phyloP scores from a whole-genome alignment of 2,888 invertebrate species.

The Limnephilus lunatus region DNA sequence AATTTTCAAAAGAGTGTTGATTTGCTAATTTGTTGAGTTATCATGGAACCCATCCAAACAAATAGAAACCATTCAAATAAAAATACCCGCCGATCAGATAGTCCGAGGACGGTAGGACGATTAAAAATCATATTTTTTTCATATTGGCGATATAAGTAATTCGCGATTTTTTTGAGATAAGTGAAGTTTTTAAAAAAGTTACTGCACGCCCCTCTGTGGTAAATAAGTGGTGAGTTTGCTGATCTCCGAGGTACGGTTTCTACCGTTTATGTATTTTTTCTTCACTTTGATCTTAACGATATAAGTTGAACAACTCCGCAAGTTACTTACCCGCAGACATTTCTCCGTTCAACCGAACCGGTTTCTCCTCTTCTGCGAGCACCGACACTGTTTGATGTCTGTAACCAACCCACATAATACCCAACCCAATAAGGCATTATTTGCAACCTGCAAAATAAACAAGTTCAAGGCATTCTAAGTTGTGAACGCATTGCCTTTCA shows the following conservation, averaged over 20 bases:
- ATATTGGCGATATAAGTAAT: too few species aligned
- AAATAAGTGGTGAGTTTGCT: neutral
- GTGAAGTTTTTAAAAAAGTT: neutral
- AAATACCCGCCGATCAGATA: too few species aligned
- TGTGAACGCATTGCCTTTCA: neutral
- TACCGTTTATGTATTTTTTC: neutral
- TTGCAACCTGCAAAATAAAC: neutral
- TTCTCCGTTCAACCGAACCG: constrained; percentile 45
- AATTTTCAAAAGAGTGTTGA: too few species aligned
- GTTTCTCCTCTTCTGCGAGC: constrained; percentile 13
- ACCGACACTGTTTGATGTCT: constrained; percentile 16
- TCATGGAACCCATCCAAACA: too few species aligned
- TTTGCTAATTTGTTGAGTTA: too few species aligned
- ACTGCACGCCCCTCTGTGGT: neutral
- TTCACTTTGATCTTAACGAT: neutral
- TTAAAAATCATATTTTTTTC: too few species aligned
- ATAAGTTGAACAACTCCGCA: neutral
- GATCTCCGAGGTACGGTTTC: neutral
- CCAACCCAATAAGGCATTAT: neutral
- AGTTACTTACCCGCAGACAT: constrained; percentile 9
- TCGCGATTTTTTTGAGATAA: neutral
- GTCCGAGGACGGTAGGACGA: too few species aligned
- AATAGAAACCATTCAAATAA: too few species aligned
- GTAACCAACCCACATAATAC: neutral
- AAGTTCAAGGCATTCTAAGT: constrained; percentile 6